Percentiles rank a stretch among this genome's conserved stretches.
Evolutionary conservation across 2,113 vertebrate species (phyloP).

Genomic region (Acrocephalus arundinaceus): DNA sequence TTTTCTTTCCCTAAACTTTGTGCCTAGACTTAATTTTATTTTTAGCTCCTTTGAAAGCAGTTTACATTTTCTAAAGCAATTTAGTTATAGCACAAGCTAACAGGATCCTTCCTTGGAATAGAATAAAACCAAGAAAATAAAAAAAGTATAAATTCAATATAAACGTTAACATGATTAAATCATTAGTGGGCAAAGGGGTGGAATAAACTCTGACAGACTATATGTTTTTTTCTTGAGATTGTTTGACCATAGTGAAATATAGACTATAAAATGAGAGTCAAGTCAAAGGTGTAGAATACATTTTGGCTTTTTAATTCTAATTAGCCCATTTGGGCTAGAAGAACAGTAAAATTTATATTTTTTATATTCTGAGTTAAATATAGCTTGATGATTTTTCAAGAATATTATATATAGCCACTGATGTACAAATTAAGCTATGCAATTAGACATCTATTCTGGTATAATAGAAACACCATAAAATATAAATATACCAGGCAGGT

Average conservation of each 20-base stretch:
- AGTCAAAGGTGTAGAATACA: background rate
- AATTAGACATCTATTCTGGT: slow-evolving; percentile 5
- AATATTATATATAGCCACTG: background rate
- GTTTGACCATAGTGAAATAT: background rate
- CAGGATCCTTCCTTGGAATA: background rate
- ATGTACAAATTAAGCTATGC: background rate
- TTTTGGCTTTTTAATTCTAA: background rate
- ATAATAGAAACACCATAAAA: background rate
- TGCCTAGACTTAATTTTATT: background rate
- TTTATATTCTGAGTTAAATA: background rate
- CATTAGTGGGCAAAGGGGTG: background rate
- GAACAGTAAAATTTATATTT: background rate
- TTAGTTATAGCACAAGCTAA: background rate
- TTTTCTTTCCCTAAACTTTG: background rate
- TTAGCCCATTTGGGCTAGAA: background rate
- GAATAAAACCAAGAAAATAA: background rate
- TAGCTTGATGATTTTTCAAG: background rate
- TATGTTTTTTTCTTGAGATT: background rate
- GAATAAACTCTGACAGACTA: background rate
- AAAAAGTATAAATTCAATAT: background rate
- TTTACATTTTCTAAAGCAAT: background rate
- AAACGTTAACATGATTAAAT: background rate
- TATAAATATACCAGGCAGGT: background rate
- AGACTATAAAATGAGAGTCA: background rate
- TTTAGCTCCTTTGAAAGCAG: background rate